Base-by-base conservation (phyloP, 1,140 invertebrate genomes). In the Pteromalus puparum region DNA sequence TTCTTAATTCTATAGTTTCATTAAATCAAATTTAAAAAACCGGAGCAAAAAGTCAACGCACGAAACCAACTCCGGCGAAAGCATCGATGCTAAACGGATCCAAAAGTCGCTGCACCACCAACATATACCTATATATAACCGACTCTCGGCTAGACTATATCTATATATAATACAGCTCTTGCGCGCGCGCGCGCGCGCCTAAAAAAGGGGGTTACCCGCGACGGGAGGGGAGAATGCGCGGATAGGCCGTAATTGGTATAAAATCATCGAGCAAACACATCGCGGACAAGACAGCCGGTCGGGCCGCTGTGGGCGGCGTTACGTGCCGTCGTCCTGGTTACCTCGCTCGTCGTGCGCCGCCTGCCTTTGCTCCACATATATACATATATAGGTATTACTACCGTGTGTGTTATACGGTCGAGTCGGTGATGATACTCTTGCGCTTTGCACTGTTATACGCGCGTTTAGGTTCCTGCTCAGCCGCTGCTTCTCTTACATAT, bases 251-350 rank as follows among this genome's bases (percentile, higher is more conserved):
- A 93, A 93, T 93, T 93, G 92, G 91, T 92, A 92, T 92, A 92
- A 92, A 92, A 93, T 93, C 92, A 91, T 92, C 90, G 91, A 92
- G 91, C 92, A 93, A 93, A 93, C 91, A 93, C 90, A 91, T 92
- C 90, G 18, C 53, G 90, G 90, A 92, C 90, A 90, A 92, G 90
- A 92, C 89, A 91, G 91, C 88, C 90, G 70, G 90, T 90, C 90
- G 90, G 90, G 34, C 0, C 10, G 38, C 90, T 90, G 91, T 92
- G 92, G 92, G 91, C 91, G 92, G 91, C 68, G 89, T 90, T 92
- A 90, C 92, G 92, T 93, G 92, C 92, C 91, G 92, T 93, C 81
- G 87, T 89, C 91, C 46, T 90, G 92, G 92, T 89, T 91, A 93
- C 92, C 42, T n/a, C 21, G 21, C 42, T 65, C 34, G 87, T 87